Evolutionary conservation across 2,113 vertebrate genomes (phyloP), one percentile per base, ranked within the genome.

Genomic region (Stegostoma tigrinum): DNA sequence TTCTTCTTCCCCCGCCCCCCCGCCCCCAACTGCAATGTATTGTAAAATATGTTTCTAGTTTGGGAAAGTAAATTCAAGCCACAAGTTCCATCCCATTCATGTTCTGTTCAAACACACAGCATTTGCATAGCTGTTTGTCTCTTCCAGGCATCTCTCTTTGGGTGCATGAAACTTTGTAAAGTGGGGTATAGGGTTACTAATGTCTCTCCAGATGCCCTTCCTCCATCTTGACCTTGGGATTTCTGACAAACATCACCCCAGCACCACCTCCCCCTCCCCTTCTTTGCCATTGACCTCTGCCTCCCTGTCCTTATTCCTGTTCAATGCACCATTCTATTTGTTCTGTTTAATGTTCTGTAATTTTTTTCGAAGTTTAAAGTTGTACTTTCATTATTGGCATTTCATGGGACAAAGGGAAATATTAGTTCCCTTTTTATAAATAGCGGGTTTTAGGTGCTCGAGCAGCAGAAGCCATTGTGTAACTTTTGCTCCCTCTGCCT

Each of bases 401-500:
- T 45, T 70, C 66, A 42, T 70, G 12, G 93, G 66, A 45, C 21
- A 94, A 42, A 83, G 70, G 68, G 67, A 45, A 94, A 23, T 38
- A 70, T 24, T 23, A 48, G 67, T 45, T 67, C 34, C 61, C 83
- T 8, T 94, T 94, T 94, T 94, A 70, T 70, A 70, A 66, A 94
- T 94, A 48, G 8, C 15, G 67, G 93, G 38, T 95, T 95, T 95
- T 95, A 48, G 67, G 68, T 70, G 94, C 67, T 95, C 38, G 66
- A 48, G 93, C 66, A 68, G 64, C 67, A 94, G 67, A 95, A 72
- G 68, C 66, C 30, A 15, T 48, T 72, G 67, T 72, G 30, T 95
- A 95, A 93, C 34, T 93, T 93, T 68, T 72, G 67, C 27, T 72
- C 67, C 66, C 91, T n/a, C 45, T 95, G 38, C 45, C 94, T 95